These are phyloP conservation scores for Hypanus sabinus DNA, from an alignment of 2,113 vertebrate genomes.

Conservation along the genomic window DNA sequence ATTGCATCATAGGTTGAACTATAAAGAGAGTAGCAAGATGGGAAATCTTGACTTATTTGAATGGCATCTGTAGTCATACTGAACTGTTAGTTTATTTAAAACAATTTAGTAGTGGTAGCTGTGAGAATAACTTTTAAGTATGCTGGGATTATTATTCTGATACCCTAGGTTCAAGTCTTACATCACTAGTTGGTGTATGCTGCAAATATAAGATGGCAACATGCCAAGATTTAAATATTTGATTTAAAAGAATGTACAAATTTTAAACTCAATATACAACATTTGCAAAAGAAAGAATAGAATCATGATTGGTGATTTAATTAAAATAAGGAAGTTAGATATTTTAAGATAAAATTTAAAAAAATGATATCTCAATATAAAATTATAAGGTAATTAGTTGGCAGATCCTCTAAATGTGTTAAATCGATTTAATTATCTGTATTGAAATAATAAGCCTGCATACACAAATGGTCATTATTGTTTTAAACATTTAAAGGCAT, in stretches of 20 bases:
- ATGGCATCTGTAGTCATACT: not conserved
- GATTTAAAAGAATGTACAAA: not conserved
- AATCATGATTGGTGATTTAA: not conserved
- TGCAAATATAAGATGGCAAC: not conserved
- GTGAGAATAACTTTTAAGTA: not conserved
- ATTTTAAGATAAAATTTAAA: not conserved
- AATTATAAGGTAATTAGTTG: constrained; percentile 26
- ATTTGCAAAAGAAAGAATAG: not conserved
- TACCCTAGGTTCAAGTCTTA: not conserved
- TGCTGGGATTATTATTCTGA: not conserved
- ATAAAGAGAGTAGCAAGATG: not conserved
- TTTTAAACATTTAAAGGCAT: not conserved
- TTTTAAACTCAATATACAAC: not conserved
- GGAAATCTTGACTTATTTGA: not conserved
- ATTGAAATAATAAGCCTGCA: not conserved
- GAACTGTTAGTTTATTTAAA: not conserved
- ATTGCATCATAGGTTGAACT: not conserved
- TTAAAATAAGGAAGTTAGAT: not conserved
- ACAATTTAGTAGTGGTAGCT: not conserved
- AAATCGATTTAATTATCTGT: not conserved
- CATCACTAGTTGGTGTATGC: not conserved
- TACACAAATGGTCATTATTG: not conserved
- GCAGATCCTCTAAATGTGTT: not conserved
- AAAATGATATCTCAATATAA: not conserved
- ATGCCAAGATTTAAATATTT: not conserved